These are phyloP conservation scores for Heliconius congener DNA, from an alignment of 1,140 invertebrate species.

Conservation along the genomic window DNA sequence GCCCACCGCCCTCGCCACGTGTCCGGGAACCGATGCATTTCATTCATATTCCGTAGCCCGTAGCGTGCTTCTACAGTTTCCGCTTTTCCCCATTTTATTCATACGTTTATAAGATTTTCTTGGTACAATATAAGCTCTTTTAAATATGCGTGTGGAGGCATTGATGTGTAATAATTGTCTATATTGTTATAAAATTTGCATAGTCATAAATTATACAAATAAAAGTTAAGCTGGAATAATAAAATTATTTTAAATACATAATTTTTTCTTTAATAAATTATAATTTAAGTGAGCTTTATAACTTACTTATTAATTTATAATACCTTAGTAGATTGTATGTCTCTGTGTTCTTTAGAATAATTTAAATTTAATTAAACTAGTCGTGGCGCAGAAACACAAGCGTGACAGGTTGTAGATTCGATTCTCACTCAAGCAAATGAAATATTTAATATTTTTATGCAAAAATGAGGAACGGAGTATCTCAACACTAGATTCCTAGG, in stretches of 20 bases:
- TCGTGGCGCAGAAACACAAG: no score
- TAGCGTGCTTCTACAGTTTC: not conserved
- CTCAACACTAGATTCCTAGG: no score
- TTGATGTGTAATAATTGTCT: not conserved
- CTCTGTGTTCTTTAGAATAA: no score
- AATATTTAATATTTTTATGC: no score
- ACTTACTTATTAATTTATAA: not conserved
- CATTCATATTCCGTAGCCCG: slow-evolving; percentile 1
- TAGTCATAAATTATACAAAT: not conserved
- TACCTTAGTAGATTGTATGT: not conserved
- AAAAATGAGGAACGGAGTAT: no score
- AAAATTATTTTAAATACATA: no score
- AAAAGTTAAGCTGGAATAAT: not conserved
- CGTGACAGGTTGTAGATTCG: no score
- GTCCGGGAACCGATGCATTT: slow-evolving; percentile 30
- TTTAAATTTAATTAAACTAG: not conserved
- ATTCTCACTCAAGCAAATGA: no score
- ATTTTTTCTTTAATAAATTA: no score
- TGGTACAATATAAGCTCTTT: not conserved
- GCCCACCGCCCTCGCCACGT: slow-evolving; percentile 64
- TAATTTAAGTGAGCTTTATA: not conserved
- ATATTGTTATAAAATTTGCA: not conserved
- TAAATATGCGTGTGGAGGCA: not conserved
- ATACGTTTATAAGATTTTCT: not conserved
- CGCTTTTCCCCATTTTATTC: not conserved